Evolutionary conservation across 2,888 invertebrate genomes (phyloP).

Genomic region (Julus scanicus): DNA sequence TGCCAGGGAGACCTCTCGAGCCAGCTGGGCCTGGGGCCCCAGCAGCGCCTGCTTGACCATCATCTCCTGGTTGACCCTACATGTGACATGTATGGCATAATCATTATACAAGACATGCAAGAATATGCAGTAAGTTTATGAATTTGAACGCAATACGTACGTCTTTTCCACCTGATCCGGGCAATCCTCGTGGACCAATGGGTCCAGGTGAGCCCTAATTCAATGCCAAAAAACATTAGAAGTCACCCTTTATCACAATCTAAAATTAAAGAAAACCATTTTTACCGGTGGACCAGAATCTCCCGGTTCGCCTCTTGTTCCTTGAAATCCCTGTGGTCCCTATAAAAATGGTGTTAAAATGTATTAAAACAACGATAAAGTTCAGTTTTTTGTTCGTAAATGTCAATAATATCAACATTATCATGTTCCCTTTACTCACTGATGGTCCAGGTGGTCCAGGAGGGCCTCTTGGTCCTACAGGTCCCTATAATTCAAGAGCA

Average conservation of each 20-base stretch:
- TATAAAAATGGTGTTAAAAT: conserved; percentile 53
- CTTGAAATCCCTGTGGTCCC: conserved; percentile 84
- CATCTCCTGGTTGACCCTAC: conserved; percentile 81
- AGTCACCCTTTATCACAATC: not conserved
- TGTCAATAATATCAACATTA: too few relatives aligned
- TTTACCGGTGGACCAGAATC: conserved; percentile 71
- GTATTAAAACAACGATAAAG: not conserved
- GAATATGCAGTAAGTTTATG: not conserved
- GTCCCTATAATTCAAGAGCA: conserved; percentile 68
- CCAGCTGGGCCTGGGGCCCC: conserved; percentile 80
- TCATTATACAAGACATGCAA: too few relatives aligned
- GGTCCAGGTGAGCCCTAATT: conserved; percentile 68
- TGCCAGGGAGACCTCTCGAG: conserved; percentile 77
- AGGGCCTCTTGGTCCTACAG: conserved; percentile 82
- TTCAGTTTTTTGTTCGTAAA: too few relatives aligned
- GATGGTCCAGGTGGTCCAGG: conserved; percentile 78
- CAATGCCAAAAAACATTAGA: not conserved
- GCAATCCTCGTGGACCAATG: conserved; percentile 74
- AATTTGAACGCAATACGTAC: conserved; percentile 67
- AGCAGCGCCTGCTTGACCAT: conserved; percentile 80
- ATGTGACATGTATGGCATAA: too few relatives aligned
- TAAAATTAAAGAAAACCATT: not conserved
- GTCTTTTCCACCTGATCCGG: conserved; percentile 80
- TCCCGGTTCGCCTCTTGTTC: conserved; percentile 79
- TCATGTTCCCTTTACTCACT: conserved; percentile 60